Evolutionary conservation across 1,140 invertebrate species (phyloP).

Genomic region (Ostrea denselamellosa): DNA sequence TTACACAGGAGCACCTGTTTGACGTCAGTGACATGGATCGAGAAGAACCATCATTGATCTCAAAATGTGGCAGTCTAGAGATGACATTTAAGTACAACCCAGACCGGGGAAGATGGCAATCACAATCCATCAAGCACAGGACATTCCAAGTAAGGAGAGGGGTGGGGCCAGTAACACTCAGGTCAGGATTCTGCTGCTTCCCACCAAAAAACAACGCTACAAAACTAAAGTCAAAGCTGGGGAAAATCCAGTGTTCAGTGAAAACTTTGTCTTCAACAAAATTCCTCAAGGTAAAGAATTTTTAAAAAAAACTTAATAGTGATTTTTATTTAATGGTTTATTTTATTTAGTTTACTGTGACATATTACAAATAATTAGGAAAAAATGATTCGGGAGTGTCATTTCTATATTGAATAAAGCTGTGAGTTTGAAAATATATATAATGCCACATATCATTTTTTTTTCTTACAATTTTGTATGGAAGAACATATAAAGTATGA

Average conservation of each 20-base stretch:
- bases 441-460: too few relatives aligned
- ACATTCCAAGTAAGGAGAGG: conserved; percentile 87
- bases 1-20: conserved; percentile 79
- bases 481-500: background rate
- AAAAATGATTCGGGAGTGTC: background rate
- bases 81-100: conserved; percentile 93
- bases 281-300: conserved; percentile 88
- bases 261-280: conserved; percentile 93
- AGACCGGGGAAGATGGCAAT: conserved; percentile 92
- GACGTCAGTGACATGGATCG: conserved; percentile 80
- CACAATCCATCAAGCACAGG: conserved; percentile 91
- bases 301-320: background rate
- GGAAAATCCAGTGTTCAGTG: conserved; percentile 93
- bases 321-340: background rate
- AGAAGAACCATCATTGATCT: conserved; percentile 77
- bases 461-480: too few relatives aligned
- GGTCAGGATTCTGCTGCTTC: conserved; percentile 91
- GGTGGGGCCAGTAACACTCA: conserved; percentile 89
- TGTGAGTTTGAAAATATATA: too few relatives aligned
- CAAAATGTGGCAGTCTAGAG: conserved; percentile 88
- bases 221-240: conserved; percentile 94
- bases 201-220: conserved; percentile 94
- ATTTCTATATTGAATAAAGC: too few relatives aligned
- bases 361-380: background rate
- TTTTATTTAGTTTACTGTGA: background rate